Conservation (phyloP, 2,888 invertebrate species). For the Sphinx pinastri region DNA sequence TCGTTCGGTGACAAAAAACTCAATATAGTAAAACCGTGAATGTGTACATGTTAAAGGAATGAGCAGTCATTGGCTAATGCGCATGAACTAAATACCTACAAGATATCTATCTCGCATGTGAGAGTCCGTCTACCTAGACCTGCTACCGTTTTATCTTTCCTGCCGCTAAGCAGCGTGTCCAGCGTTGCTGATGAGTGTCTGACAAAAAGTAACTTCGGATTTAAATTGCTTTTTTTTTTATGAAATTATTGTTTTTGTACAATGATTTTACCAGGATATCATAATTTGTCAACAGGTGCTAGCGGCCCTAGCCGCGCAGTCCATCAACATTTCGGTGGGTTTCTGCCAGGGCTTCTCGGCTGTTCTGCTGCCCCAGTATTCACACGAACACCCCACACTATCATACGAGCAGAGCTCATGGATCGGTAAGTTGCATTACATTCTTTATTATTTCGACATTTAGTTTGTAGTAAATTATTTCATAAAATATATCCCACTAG, state of each 20-base stretch:
- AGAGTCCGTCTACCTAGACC: too few relatives aligned
- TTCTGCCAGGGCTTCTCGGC: constrained; percentile 91
- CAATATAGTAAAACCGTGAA: too few relatives aligned
- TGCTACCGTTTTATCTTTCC: too few relatives aligned
- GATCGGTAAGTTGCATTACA: constrained; percentile 82
- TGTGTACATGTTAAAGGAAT: not conserved
- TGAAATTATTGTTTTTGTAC: too few relatives aligned
- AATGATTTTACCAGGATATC: constrained; percentile 42
- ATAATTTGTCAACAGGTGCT: constrained; percentile 80
- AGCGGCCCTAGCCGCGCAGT: constrained; percentile 89
- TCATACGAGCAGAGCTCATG: constrained; percentile 87
- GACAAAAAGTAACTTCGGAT: too few relatives aligned
- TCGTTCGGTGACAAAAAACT: not conserved
- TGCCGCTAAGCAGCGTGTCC: too few relatives aligned
- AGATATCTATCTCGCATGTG: too few relatives aligned
- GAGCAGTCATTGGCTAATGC: not conserved
- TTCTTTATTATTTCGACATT: too few relatives aligned
- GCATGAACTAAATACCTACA: not conserved
- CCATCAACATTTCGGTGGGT: constrained; percentile 90
- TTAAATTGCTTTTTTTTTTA: too few relatives aligned
- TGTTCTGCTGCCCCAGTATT: constrained; percentile 88
- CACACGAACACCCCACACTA: constrained; percentile 79
- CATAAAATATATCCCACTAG: too few relatives aligned
- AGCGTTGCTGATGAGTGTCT: too few relatives aligned
- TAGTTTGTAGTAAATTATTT: too few relatives aligned